Evolutionary conservation across 1,140 invertebrate genomes (phyloP).

Genomic region (Drosophila repleta): DNA sequence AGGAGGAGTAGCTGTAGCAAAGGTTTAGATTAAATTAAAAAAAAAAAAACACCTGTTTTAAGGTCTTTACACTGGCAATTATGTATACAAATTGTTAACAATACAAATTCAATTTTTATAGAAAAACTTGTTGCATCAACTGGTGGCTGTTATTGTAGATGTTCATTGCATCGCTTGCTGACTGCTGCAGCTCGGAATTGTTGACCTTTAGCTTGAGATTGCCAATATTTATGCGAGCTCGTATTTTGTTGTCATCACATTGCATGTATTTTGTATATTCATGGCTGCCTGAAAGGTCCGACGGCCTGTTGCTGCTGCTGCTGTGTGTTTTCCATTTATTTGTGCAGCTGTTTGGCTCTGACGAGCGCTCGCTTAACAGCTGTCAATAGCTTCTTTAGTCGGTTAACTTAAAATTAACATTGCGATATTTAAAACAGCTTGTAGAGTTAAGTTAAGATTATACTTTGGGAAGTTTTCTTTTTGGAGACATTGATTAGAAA

Average conservation of each 20-base stretch:
- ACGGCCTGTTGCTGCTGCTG: no score
- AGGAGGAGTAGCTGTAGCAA: conserved; percentile 55
- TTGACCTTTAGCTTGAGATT: conserved; percentile 22
- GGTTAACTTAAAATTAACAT: background rate
- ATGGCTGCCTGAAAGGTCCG: background rate
- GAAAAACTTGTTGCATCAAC: no score
- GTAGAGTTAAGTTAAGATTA: no score
- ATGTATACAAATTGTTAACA: conserved; percentile 9
- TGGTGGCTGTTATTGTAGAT: no score
- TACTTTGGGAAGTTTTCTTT: background rate
- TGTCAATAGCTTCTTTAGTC: background rate
- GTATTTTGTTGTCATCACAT: conserved; percentile 12
- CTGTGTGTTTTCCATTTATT: no score
- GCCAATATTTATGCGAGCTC: conserved; percentile 25
- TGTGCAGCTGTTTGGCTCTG: conserved; percentile 21
- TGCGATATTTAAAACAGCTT: no score
- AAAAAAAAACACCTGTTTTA: conserved; percentile 44
- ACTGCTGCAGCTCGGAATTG: conserved; percentile 16
- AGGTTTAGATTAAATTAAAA: conserved; percentile 5
- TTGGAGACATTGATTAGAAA: background rate
- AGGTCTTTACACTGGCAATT: conserved; percentile 27
- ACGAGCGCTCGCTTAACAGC: no score
- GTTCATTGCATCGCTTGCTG: no score
- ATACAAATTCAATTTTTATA: conserved; percentile 16
- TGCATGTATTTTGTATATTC: conserved; percentile 16